phyloP scores from a whole-genome alignment of 2,113 vertebrate species.

The Zosterops hypoxanthus region DNA sequence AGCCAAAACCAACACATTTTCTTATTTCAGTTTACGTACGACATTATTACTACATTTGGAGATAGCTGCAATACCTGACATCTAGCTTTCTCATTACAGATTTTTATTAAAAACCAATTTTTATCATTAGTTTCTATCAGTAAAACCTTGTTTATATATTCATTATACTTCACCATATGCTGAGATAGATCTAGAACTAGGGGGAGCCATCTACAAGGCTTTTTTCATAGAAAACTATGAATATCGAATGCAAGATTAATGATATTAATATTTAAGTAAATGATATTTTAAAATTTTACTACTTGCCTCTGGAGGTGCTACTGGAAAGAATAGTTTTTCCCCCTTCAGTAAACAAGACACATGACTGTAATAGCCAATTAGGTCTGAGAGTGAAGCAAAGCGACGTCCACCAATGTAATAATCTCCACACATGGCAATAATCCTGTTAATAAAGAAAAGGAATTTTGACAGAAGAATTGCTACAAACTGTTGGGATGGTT shows the following conservation, averaged over 20 bases:
- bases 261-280: neutral
- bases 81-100: neutral
- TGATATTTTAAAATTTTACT: neutral
- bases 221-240: neutral
- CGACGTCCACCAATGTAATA: slow-evolving; percentile 96
- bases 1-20: neutral
- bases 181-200: neutral
- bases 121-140: neutral
- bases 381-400: slow-evolving; percentile 94
- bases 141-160: neutral
- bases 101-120: neutral
- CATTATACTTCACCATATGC: neutral
- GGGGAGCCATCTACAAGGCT: neutral
- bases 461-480: neutral
- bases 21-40: neutral
- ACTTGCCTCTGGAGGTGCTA: slow-evolving; percentile 94
- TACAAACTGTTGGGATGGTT: neutral
- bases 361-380: slow-evolving; percentile 98
- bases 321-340: slow-evolving; percentile 92
- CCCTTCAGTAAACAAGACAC: slow-evolving; percentile 97
- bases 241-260: neutral
- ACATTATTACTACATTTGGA: neutral
- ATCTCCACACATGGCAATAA: slow-evolving; percentile 98
- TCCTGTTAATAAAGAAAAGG: slow-evolving; percentile 74
- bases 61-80: neutral